Evolutionary conservation across 2,888 invertebrate genomes (phyloP).

Genomic region (Bruchidius siliquastri): DNA sequence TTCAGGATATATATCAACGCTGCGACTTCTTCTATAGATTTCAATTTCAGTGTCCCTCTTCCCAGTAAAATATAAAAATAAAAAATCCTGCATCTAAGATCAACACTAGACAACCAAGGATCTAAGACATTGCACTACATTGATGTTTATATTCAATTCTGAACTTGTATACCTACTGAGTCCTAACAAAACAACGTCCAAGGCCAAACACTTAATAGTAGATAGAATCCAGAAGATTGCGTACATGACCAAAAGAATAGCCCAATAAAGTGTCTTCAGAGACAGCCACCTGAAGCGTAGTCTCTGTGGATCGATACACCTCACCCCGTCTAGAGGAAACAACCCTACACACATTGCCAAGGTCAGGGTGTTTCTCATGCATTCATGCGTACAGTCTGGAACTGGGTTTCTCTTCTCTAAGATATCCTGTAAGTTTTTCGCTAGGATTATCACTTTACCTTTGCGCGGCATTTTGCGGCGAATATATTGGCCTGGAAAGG

Average conservation of each 20-base stretch:
- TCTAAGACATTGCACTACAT: too few species aligned
- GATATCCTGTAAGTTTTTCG: not conserved
- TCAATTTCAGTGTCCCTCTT: too few species aligned
- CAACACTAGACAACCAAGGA: too few species aligned
- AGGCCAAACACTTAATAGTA: not conserved
- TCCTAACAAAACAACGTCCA: not conserved
- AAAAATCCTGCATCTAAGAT: too few species aligned
- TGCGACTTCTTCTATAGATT: too few species aligned
- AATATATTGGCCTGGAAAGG: not conserved
- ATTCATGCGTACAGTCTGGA: slow-evolving; percentile 1
- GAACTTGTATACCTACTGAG: slow-evolving; percentile 4
- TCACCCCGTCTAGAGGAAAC: slow-evolving; percentile 7
- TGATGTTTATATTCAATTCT: not conserved
- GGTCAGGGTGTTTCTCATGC: slow-evolving; percentile 4
- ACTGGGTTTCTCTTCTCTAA: not conserved
- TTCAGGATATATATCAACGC: too few species aligned
- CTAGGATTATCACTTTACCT: not conserved
- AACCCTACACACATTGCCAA: slow-evolving; percentile 5
- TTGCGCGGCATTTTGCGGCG: not conserved
- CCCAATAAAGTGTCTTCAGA: slow-evolving; percentile 1
- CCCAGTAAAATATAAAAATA: too few species aligned
- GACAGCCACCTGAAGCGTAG: slow-evolving; percentile 4
- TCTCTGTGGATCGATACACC: slow-evolving; percentile 2
- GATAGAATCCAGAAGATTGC: not conserved
- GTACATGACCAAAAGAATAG: not conserved